Base-by-base conservation (phyloP, 2,888 invertebrate species). In the Dermolepida albohirtum region DNA sequence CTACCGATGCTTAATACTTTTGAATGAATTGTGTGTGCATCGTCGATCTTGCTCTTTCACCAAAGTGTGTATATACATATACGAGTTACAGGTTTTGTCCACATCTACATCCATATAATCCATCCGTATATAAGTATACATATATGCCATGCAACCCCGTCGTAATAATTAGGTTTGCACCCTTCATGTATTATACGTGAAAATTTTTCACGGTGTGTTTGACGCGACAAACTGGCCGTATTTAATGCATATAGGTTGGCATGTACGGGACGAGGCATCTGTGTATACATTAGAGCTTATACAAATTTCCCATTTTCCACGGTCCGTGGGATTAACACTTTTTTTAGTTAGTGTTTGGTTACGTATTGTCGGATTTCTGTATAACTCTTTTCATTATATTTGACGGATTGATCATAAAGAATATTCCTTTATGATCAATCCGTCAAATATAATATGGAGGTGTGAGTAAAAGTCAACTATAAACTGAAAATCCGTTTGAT, bases 131-230 rank as follows among this genome's bases (percentile, higher is more conserved):
- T 62, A 47, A 34, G 47, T 62, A 62, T 27, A n/a, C 34, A 29
- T 62, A 49, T 49, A 47, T 39, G 57, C 47, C 49, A 44, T 44
- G 64, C 57, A 66, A 66, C 66, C 66, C 66, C 57, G 57, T 59
- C 50, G 50, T 47, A 66, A 59, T 66, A 59, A 62, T 57, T 66
- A 57, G 57, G 51, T 59, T 66, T 59, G 55, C 66, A 49, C 66
- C 66, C 66, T 66, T 66, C 16, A 47, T 59, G 51, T 49, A 34
- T 2, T 34, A 34, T 6, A 62, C 47, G 59, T 62, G 14, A 49
- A 41, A 66, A 66, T 66, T 66, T 55, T 66, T 57, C 51, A 66
- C 66, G 66, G 57, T 66, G 64, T 47, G 47, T 62, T 62, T 62
- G 59, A 34, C 59, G 47, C 59, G 59, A 29, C 47, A 62, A 62